Evolutionary conservation across 2,888 invertebrate genomes (phyloP), one percentile per base, ranked within the genome.

Genomic region (Cephus nigrinus): DNA sequence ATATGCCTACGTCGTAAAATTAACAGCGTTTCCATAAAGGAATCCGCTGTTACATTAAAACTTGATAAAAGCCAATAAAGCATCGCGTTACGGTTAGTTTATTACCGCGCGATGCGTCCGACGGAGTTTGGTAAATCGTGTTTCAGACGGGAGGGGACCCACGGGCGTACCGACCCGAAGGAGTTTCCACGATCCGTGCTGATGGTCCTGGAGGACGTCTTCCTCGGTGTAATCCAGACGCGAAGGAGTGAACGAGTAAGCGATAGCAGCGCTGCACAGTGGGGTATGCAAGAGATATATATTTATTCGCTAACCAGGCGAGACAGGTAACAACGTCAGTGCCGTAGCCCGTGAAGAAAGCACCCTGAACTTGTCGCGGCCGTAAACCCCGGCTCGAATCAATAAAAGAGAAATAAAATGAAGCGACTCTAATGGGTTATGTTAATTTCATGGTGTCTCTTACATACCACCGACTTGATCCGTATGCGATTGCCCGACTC

Each of bases 11-110:
- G 86, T 88, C 90, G 88, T 90, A 87, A 90, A 90, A 89, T 89
- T 89, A 90, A 90, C 88, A 88, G 88, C 88, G 88, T 88, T 89
- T 89, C 88, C 89, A 89, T 90, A 89, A 89, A 90, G 88, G 88
- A 88, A 88, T 87, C 84, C 86, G 84, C 82, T 81, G 86, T 84
- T 82, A 85, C 88, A 86, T 89, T 88, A 86, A 89, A 88, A 88
- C 85, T 86, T 88, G 88, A 89, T 86, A 87, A 86, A 87, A 88
- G 86, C 86, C 88, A 87, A 88, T 88, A 87, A 87, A 87, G 86
- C 88, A 88, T 87, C 84, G 84, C 85, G 82, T 78, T 80, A 81
- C 83, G 85, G 85, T 86, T 85, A 82, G 84, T 84, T 82, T 83
- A 85, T 82, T 86, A 33, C 73, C 35, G 34, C 35, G 32, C 69